Percentiles rank a stretch among this genome's conserved stretches.
Conservation (phyloP, 2,113 vertebrate genomes). For the Myotis lucifugus region DNA sequence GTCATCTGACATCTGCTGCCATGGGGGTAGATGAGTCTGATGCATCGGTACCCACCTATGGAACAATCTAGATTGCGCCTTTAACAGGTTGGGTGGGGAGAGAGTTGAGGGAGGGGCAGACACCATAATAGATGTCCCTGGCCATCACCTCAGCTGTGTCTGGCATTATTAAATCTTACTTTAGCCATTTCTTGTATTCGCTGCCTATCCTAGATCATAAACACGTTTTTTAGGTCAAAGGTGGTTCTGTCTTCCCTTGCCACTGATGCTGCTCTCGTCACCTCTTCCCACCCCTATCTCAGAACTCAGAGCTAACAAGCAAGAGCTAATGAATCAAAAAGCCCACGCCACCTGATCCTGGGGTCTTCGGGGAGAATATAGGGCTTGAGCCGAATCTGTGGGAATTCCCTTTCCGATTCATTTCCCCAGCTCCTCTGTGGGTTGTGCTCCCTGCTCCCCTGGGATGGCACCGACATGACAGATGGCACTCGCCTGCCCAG, state of each 20-base stretch:
- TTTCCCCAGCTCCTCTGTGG: constrained; percentile 49
- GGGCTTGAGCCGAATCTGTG: constrained; percentile 10
- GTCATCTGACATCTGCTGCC: not conserved
- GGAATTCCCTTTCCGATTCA: constrained; percentile 48
- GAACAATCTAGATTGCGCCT: not conserved
- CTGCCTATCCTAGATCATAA: not conserved
- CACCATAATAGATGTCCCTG: not conserved
- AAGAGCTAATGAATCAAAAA: constrained; percentile 58
- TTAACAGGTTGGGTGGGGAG: not conserved
- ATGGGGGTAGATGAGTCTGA: not conserved
- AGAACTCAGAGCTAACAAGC: constrained; percentile 38
- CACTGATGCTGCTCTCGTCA: not conserved
- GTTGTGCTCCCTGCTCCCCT: not conserved
- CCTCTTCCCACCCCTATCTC: not conserved
- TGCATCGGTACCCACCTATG: too few relatives aligned
- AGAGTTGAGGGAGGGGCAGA: not conserved
- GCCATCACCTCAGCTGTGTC: not conserved
- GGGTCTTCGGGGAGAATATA: constrained; percentile 54
- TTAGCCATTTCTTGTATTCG: not conserved
- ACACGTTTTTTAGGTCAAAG: not conserved
- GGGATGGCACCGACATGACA: constrained; percentile 50
- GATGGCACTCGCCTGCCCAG: constrained; percentile 41
- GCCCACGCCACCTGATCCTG: constrained; percentile 61
- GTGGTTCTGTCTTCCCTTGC: not conserved
- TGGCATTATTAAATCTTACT: not conserved